phyloP scores from a whole-genome alignment of 2,113 vertebrate genomes.

The Dicerorhinus sumatrensis region DNA sequence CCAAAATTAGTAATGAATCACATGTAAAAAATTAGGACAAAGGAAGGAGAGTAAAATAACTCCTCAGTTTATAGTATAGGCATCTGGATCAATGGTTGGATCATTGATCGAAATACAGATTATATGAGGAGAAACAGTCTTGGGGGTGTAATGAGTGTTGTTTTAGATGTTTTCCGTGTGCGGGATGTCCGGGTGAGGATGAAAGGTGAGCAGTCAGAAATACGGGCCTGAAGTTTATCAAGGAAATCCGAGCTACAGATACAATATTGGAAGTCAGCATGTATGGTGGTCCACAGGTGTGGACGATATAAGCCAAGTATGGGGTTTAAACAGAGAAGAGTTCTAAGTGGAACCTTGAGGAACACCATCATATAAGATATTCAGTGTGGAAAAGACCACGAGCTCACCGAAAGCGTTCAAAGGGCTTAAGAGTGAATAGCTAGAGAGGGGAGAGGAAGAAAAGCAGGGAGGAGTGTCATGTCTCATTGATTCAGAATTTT shows the following conservation, averaged over 20 bases:
- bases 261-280: neutral
- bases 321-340: neutral
- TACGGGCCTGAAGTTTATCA: neutral
- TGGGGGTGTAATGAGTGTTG: neutral
- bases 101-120: neutral
- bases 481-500: neutral
- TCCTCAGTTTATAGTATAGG: neutral
- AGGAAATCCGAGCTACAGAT: neutral
- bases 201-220: neutral
- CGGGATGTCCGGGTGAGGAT: neutral
- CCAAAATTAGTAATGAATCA: neutral
- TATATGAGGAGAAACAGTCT: neutral
- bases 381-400: neutral
- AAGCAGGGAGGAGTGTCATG: neutral
- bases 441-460: neutral
- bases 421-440: neutral
- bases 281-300: neutral
- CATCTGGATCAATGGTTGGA: neutral
- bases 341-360: neutral
- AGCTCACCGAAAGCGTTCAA: neutral
- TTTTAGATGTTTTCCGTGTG: neutral
- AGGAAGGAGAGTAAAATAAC: neutral
- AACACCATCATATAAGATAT: neutral
- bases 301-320: neutral
- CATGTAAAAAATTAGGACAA: neutral